Evolutionary conservation across 2,888 invertebrate genomes (phyloP).

Genomic region (Amiota communis): DNA sequence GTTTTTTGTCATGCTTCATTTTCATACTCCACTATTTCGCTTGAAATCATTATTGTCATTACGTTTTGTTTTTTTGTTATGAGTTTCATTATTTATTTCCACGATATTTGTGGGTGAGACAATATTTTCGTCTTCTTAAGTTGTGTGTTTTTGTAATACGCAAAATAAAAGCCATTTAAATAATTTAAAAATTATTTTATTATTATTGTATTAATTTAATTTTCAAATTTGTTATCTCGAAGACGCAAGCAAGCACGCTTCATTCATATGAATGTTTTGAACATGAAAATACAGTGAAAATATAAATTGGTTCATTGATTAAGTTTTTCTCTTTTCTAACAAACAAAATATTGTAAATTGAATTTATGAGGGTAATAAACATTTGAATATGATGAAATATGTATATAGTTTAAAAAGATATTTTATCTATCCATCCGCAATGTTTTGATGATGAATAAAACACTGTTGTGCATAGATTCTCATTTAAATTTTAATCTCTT

Average conservation of each 20-base stretch:
- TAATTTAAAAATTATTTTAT: neutral
- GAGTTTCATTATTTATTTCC: neutral
- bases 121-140: neutral
- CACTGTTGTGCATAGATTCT: too few species aligned
- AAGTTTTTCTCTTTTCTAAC: too few species aligned
- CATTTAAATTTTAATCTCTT: too few species aligned
- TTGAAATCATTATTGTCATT: slow-evolving; percentile 2
- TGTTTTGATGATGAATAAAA: too few species aligned
- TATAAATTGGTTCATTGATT: slow-evolving; percentile 3
- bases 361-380: too few species aligned
- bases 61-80: neutral
- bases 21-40: neutral
- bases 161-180: slow-evolving; percentile 12
- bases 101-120: neutral
- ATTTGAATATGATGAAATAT: too few species aligned
- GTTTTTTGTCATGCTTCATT: neutral
- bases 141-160: too few species aligned
- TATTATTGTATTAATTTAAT: slow-evolving; percentile 14
- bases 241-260: neutral
- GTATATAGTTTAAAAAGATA: too few species aligned
- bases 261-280: neutral
- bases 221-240: neutral
- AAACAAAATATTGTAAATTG: too few species aligned
- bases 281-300: neutral
- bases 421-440: too few species aligned